Base-by-base conservation (phyloP, 2,888 invertebrate genomes). In the Drosophila suboccidentalis region DNA sequence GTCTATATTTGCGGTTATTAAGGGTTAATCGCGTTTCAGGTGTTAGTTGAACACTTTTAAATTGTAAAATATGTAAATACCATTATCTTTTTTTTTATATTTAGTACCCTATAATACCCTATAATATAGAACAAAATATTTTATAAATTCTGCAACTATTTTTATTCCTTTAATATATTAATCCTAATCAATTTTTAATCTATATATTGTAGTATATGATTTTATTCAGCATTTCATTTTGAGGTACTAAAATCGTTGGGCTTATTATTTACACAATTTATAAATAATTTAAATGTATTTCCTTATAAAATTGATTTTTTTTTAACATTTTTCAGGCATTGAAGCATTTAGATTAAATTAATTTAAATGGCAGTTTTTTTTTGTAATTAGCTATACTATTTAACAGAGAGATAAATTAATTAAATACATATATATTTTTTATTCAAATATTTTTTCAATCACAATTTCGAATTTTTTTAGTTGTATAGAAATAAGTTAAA, bases 231-330 rank as follows among this genome's bases (percentile, higher is more conserved):
- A n/a, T 15, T 43, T 43, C 13, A 57, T 49, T 43, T 32, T 32
- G 26, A 44, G 43, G 38, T 66, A 57, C 4, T 22, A 46, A 60
- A 53, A 39, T 71, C 71, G 78, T 66, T 78, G 78, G 78, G 47
- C 32, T 71, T 47, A 38, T 53, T 51, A 46, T 32, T 41, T 32
- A 2, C 15, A 6, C 8, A 10, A 10, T 26, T 38, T 34, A 54
- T n/a, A 29, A 38, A 15, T 1, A 50, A 50, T 53, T 43, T 57
- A 17, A 2, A 47, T 32, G 19, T 13, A 36, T 22, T 36, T 13
- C 4, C 5, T 15, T 17, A 26, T 54, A 29, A 44, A 10, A 9
- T 29, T 26, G 1, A 26, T 26, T 26, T 26, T 38, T 53, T 6
- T 38, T 53, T 4, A 3, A 9, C 0, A 29, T 47, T 36, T 44